Evolutionary conservation across 2,888 invertebrate species (phyloP).

Genomic region (Helleia helle): DNA sequence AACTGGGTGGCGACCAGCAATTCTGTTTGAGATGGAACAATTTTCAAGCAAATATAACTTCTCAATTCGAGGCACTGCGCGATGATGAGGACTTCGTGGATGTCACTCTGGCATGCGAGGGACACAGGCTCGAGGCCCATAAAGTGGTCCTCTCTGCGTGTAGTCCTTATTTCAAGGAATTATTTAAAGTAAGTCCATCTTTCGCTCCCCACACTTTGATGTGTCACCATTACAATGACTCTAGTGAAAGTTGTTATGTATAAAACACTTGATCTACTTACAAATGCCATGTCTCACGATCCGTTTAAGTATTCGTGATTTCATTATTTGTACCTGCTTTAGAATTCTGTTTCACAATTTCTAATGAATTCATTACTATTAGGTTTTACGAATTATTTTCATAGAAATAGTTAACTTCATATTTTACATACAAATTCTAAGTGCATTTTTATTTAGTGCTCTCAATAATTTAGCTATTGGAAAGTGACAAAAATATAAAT

Average conservation of each 20-base stretch:
- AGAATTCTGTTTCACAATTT: constrained; percentile 71
- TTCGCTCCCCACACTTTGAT: constrained; percentile 73
- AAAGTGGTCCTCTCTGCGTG: constrained; percentile 90
- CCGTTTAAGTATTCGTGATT: constrained; percentile 74
- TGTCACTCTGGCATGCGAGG: constrained; percentile 90
- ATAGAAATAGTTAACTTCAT: constrained; percentile 16
- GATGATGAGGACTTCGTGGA: constrained; percentile 92
- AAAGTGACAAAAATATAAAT: neutral
- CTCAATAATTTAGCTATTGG: neutral
- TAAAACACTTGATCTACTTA: constrained; percentile 75
- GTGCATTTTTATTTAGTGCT: neutral
- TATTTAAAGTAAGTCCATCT: constrained; percentile 83
- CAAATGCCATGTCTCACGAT: constrained; percentile 74
- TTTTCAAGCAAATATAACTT: constrained; percentile 90
- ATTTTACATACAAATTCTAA: no score
- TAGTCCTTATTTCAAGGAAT: constrained; percentile 90
- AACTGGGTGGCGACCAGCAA: constrained; percentile 84
- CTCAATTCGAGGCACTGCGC: constrained; percentile 88
- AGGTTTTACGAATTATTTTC: constrained; percentile 25
- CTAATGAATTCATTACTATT: constrained; percentile 67
- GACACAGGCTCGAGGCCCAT: constrained; percentile 87
- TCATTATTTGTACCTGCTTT: constrained; percentile 71
- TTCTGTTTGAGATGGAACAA: constrained; percentile 94
- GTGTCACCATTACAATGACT: constrained; percentile 75
- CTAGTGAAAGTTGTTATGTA: constrained; percentile 75